These are phyloP conservation scores for Amblyjoppa proteus DNA, from an alignment of 2,888 invertebrate species.

Conservation along the genomic window DNA sequence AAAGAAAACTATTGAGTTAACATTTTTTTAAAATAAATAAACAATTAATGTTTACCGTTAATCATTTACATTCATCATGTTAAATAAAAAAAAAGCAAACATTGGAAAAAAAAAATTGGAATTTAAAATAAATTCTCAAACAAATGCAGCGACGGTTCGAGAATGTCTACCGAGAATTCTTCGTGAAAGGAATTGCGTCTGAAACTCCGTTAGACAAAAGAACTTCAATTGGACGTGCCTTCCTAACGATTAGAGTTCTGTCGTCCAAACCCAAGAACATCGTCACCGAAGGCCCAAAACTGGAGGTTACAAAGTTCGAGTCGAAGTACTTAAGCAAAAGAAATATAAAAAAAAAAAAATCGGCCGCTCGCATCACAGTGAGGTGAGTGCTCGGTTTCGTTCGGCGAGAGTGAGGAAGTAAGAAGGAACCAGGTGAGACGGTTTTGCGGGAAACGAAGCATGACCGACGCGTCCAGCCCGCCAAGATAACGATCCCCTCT, in stretches of 20 bases:
- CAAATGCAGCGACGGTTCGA: too few species aligned
- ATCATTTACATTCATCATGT: too few species aligned
- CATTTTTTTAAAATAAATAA: background rate
- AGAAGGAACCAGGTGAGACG: conserved; percentile 82
- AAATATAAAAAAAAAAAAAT: conserved; percentile 14
- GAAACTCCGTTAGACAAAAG: background rate
- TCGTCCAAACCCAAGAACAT: background rate
- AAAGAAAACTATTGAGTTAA: background rate
- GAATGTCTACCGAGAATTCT: background rate
- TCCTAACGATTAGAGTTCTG: background rate
- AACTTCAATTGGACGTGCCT: background rate
- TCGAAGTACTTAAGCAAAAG: conserved; percentile 7
- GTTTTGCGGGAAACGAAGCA: conserved; percentile 82
- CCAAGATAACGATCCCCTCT: conserved; percentile 82
- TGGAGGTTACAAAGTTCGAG: conserved; percentile 6
- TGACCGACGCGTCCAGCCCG: conserved; percentile 80
- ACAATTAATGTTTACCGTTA: too few species aligned
- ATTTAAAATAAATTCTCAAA: too few species aligned
- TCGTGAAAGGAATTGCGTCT: background rate
- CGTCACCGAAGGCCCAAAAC: background rate
- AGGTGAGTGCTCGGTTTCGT: conserved; percentile 59
- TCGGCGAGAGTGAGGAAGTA: conserved; percentile 61
- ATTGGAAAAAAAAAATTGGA: background rate
- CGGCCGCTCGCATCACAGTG: background rate
- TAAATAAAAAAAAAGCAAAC: too few species aligned